Evolutionary conservation across 2,888 invertebrate genomes (phyloP).

Genomic region (Teinopalpus imperialis): DNA sequence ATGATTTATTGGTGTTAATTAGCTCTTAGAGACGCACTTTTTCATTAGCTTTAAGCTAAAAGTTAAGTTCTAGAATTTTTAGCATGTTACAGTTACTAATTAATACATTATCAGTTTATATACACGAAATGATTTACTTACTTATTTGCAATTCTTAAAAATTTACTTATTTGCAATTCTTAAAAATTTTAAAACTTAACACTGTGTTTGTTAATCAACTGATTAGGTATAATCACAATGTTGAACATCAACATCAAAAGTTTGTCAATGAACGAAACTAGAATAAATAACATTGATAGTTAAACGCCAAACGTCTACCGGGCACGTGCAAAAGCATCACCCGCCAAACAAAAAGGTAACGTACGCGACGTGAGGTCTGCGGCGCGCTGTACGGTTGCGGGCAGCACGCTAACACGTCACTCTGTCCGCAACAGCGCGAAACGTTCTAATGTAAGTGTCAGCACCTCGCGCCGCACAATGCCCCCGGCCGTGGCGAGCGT

Average conservation of each 20-base stretch:
- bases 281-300: background rate
- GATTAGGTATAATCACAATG: no score
- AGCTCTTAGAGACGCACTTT: background rate
- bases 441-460: constrained; percentile 63
- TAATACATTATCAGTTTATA: no score
- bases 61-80: no score
- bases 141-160: no score
- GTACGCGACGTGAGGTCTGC: constrained; percentile 12
- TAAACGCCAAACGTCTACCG: background rate
- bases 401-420: constrained; percentile 42
- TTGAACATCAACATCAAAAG: no score
- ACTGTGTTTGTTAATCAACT: no score
- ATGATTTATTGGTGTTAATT: background rate
- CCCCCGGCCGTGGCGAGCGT: constrained; percentile 25
- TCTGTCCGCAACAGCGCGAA: constrained; percentile 66
- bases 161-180: background rate
- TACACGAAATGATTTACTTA: no score
- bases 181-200: no score
- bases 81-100: no score
- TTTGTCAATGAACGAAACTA: no score
- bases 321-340: constrained; percentile 40
- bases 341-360: constrained; percentile 13
- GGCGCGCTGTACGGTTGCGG: constrained; percentile 29
- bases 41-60: no score
- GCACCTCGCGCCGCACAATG: constrained; percentile 25